A percentile compares a stretch with the other conserved stretches of the same genome.
phyloP scores from a whole-genome alignment of 2,888 invertebrate genomes.

The Tenthredo livida region DNA sequence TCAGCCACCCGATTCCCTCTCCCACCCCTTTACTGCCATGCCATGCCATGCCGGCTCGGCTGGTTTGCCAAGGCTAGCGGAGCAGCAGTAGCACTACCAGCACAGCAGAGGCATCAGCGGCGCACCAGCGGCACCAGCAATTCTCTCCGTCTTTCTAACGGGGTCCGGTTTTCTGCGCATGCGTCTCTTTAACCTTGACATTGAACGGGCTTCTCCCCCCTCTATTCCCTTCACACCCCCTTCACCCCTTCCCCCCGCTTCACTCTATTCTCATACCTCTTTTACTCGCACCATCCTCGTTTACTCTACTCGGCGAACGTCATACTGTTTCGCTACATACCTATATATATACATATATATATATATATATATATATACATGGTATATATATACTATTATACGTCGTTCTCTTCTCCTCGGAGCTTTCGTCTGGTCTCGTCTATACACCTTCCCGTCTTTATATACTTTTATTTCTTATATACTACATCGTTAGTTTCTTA shows the following conservation, averaged over 20 bases:
- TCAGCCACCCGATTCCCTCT: conserved; percentile 28
- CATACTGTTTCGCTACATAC: background rate
- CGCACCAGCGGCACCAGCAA: background rate
- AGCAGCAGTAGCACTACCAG: background rate
- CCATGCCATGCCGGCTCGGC: background rate
- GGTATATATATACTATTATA: no score
- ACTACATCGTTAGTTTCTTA: background rate
- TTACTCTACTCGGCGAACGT: background rate
- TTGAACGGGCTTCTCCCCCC: conserved; percentile 66
- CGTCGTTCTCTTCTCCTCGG: background rate
- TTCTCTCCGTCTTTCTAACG: conserved; percentile 44
- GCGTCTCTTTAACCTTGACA: conserved; percentile 72
- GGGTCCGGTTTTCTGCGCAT: conserved; percentile 62
- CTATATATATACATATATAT: background rate
- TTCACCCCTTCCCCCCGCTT: background rate
- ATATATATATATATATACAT: no score
- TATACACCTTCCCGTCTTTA: background rate
- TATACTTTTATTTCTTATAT: background rate
- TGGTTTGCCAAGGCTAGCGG: conserved; percentile 17
- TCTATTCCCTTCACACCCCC: conserved; percentile 7
- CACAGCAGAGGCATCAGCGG: background rate
- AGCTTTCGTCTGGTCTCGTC: background rate
- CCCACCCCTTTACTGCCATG: background rate
- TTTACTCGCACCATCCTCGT: background rate
- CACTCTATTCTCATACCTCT: background rate